phyloP scores from a whole-genome alignment of 2,113 vertebrate species.

The Cryptomyrus ogoouensis region DNA sequence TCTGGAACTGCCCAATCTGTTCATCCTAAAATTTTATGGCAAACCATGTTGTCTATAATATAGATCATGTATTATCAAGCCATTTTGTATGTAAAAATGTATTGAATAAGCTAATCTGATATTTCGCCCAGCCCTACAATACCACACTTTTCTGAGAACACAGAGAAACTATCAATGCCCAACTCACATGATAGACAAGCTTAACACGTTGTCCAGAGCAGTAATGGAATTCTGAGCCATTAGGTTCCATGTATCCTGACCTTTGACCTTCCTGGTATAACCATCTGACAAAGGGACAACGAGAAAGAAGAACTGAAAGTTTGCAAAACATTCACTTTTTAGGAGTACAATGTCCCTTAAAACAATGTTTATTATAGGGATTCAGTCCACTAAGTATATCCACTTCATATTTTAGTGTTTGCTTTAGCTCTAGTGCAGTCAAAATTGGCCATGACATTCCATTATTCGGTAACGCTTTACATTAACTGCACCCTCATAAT shows the following conservation, averaged over 20 bases:
- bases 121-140: not conserved
- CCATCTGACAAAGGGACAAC: slow-evolving; percentile 11
- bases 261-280: slow-evolving; percentile 27
- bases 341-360: not conserved
- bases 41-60: not conserved
- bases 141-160: not conserved
- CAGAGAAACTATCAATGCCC: not conserved
- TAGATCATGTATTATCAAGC: not conserved
- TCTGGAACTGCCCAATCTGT: not conserved
- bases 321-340: no score
- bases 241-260: slow-evolving; percentile 41
- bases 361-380: not conserved
- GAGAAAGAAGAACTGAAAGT: not conserved
- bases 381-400: not conserved
- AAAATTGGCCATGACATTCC: not conserved
- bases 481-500: no score
- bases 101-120: not conserved
- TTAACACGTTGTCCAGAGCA: slow-evolving; percentile 52
- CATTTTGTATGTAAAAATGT: not conserved
- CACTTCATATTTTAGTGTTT: not conserved
- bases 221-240: slow-evolving; percentile 41
- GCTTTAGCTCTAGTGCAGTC: not conserved
- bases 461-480: not conserved
- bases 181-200: slow-evolving; percentile 58
- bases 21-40: not conserved